Conservation (phyloP, 2,797 vertebrate species). For the Coccyzus lansbergi region DNA sequence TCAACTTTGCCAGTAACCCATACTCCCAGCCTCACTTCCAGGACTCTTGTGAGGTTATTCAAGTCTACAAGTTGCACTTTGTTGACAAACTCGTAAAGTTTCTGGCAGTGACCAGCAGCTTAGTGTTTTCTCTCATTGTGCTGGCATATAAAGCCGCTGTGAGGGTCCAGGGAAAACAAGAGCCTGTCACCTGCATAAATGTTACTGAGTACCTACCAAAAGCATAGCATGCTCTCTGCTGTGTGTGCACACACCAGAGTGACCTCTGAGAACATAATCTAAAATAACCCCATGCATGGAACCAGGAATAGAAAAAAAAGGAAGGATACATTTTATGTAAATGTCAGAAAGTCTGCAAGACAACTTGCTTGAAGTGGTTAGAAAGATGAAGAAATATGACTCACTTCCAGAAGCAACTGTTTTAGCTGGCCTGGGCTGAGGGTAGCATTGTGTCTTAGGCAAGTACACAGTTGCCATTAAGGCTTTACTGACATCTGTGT, state of each 20-base stretch:
- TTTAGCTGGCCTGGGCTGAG: constrained; percentile 10
- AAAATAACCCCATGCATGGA: background rate
- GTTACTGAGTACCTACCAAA: background rate
- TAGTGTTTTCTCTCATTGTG: background rate
- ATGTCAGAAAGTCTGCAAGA: constrained; percentile 61
- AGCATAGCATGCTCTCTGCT: background rate
- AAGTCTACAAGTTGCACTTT: background rate
- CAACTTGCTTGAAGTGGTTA: constrained; percentile 37
- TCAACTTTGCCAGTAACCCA: background rate
- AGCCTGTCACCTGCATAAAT: constrained; percentile 5
- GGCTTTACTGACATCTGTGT: background rate
- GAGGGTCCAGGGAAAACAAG: constrained; percentile 4
- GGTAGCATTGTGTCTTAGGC: background rate
- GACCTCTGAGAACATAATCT: background rate
- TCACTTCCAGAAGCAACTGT: constrained; percentile 51
- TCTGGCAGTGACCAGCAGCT: constrained; percentile 16
- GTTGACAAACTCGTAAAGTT: background rate
- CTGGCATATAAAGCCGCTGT: background rate
- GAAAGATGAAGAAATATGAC: constrained; percentile 49
- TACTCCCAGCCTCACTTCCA: background rate
- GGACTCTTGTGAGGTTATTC: constrained; percentile 31
- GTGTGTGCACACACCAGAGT: background rate
- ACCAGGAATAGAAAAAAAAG: constrained; percentile 55
- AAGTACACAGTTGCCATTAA: background rate
- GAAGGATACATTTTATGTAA: constrained; percentile 62